A percentile compares a stretch with the other conserved stretches of the same genome.
Conservation (phyloP, 2,797 vertebrate genomes). For the Malacoraja senta region DNA sequence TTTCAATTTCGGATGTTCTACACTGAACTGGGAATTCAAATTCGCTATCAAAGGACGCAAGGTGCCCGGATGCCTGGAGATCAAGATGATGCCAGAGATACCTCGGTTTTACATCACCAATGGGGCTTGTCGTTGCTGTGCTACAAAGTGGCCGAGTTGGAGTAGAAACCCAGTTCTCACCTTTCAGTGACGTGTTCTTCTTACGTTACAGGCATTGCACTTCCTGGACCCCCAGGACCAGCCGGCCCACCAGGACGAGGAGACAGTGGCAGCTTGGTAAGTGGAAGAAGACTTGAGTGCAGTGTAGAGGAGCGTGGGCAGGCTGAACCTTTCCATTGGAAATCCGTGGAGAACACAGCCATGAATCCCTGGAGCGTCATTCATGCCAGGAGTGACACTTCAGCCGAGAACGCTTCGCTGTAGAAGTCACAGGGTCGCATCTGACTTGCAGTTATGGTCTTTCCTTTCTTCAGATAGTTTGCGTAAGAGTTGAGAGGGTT, state of each 20-base stretch:
- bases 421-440: too few relatives aligned
- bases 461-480: neutral
- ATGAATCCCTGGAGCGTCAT: neutral
- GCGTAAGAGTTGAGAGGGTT: neutral
- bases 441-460: neutral
- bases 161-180: neutral
- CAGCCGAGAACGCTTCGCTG: neutral
- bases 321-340: too few relatives aligned
- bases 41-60: neutral
- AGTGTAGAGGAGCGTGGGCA: neutral
- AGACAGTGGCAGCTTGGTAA: slow-evolving; percentile 69
- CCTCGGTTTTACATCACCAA: too few relatives aligned
- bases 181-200: neutral
- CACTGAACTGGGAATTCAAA: neutral
- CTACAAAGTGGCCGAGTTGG: neutral
- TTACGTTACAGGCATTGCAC: slow-evolving; percentile 54
- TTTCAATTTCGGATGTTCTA: too few relatives aligned
- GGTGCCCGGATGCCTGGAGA: too few relatives aligned
- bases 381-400: too few relatives aligned
- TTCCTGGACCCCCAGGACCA: slow-evolving; percentile 79
- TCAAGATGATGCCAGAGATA: too few relatives aligned
- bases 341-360: neutral
- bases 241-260: slow-evolving; percentile 65
- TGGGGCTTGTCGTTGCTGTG: neutral
- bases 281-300: slow-evolving; percentile 63